Base-by-base conservation (phyloP, 2,888 invertebrate genomes). In the Ochlodes sylvanus region DNA sequence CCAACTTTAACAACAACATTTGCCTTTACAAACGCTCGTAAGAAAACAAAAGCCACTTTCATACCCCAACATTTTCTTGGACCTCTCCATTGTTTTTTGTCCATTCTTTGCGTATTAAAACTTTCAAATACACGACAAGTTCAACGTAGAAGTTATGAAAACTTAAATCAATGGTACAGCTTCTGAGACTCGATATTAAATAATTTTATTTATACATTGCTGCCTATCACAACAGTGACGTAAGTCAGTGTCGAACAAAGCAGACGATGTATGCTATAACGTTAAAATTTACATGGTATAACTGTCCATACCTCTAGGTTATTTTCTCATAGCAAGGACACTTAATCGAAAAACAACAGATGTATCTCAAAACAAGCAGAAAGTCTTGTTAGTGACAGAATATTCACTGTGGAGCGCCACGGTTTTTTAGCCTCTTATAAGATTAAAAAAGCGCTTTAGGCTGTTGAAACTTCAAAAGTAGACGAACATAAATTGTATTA, bases 301-400 rank as follows among this genome's bases (percentile, higher is more conserved):
- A 56, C 34, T 15, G 17, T 47, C 32, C 55, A n/a, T 47, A 56
- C 44, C 56, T 56, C 19, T 32, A 44, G 64, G 64, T 32, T 56
- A 56, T 64, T 56, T 56, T 64, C 56, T 64, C 64, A 64, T 34
- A 56, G 55, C 56, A 47, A 70, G 74, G 64, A 65, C 68, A 66
- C 62, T 69, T 66, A 70, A 70, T 70, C 65, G 70, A 69, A 70
- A 70, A 70, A 69, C 68, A 70, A 69, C 70, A 68, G 70, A 69
- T 66, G 65, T 66, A 68, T 64, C 52, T 47, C 38, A 44, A 56
- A 63, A 64, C 64, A 64, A 64, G 63, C 63, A 38, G 41, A 56
- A 47, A 34, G 65, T 58, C 57, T 66, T 66, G 65, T 58, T 58
- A 66, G 58, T 14, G 42, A 50, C 50, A 19, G 15, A 58, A 57